phyloP scores from a whole-genome alignment of 1,140 invertebrate species.

The Macrostomum lignano region DNA sequence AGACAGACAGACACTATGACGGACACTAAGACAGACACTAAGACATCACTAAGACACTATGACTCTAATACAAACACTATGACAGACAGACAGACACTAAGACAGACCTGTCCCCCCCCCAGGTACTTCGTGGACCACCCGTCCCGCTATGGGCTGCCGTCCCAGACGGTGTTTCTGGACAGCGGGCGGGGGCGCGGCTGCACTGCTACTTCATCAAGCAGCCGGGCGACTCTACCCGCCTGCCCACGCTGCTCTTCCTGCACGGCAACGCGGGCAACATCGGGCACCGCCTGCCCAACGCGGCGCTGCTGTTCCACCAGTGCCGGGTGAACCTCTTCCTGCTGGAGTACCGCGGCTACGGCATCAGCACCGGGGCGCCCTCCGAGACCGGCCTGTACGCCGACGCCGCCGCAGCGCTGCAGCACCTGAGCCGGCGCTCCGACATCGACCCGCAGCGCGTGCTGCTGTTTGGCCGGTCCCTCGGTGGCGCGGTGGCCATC shows the following conservation, averaged over 20 bases:
- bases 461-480: slow-evolving; percentile 63
- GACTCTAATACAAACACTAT: too few relatives aligned
- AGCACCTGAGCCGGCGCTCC: slow-evolving; percentile 45
- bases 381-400: slow-evolving; percentile 48
- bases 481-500: slow-evolving; percentile 57
- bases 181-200: too few relatives aligned
- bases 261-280: slow-evolving; percentile 89
- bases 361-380: slow-evolving; percentile 56
- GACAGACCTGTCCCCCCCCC: too few relatives aligned
- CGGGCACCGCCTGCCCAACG: slow-evolving; percentile 53
- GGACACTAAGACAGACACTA: too few relatives aligned
- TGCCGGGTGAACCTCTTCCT: slow-evolving; percentile 54
- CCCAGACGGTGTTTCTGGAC: too few relatives aligned
- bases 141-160: too few relatives aligned
- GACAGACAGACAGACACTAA: too few relatives aligned
- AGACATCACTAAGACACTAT: too few relatives aligned
- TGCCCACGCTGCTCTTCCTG: slow-evolving; percentile 59
- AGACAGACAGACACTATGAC: too few relatives aligned
- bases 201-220: too few relatives aligned
- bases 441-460: slow-evolving; percentile 57
- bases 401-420: slow-evolving; percentile 55
- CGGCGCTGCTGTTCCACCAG: slow-evolving; percentile 44
- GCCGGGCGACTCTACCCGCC: too few relatives aligned
- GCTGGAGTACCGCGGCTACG: slow-evolving; percentile 73
- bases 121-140: too few relatives aligned